phyloP scores from a whole-genome alignment of 2,797 vertebrate species.

The Tokudaia muenninki region DNA sequence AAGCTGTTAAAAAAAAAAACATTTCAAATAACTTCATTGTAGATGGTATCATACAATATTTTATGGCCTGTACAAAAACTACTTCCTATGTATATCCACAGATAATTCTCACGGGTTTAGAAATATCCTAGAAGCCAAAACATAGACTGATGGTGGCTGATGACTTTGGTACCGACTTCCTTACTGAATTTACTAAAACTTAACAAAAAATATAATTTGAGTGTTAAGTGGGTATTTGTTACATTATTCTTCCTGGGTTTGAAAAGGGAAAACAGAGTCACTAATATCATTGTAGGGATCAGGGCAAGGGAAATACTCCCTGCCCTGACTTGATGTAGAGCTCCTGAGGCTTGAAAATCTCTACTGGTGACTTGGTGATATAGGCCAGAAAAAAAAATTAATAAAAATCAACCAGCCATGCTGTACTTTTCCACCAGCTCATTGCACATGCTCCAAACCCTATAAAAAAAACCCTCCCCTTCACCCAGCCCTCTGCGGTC shows the following conservation, averaged over 20 bases:
- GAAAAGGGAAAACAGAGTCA: conserved; percentile 11
- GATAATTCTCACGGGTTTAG: not conserved
- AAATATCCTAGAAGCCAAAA: conserved; percentile 8
- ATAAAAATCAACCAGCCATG: not conserved
- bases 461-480: not conserved
- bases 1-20: conserved; percentile 1
- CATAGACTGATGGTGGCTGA: not conserved
- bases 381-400: too few species aligned
- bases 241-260: not conserved
- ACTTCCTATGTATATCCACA: conserved; percentile 16
- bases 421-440: not conserved
- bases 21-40: not conserved
- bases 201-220: conserved; percentile 32
- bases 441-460: not conserved
- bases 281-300: not conserved
- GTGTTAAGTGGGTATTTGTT: not conserved
- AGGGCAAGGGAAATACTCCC: not conserved
- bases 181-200: conserved; percentile 32
- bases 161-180: conserved; percentile 32
- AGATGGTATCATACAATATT: not conserved
- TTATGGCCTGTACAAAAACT: not conserved
- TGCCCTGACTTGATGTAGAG: not conserved
- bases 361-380: not conserved
- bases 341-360: not conserved
- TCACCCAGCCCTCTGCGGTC: not conserved